A percentile compares a stretch with the other conserved stretches of the same genome.
phyloP scores from a whole-genome alignment of 2,113 vertebrate genomes.

The Hippopotamus amphibius region DNA sequence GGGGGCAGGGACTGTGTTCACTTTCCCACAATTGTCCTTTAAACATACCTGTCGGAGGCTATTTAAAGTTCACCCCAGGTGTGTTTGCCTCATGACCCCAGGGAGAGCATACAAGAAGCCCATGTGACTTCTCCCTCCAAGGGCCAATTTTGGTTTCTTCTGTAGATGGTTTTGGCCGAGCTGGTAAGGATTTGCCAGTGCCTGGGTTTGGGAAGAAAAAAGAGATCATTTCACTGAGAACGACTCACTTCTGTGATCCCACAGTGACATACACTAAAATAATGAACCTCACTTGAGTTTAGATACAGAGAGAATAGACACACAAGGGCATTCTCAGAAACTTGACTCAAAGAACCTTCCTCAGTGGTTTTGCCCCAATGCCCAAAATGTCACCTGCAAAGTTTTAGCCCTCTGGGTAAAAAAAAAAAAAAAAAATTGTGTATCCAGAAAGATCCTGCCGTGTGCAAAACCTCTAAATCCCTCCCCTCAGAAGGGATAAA shows the following conservation, averaged over 20 bases:
- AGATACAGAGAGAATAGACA: neutral
- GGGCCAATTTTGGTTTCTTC: neutral
- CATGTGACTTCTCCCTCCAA: neutral
- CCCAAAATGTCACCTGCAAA: neutral
- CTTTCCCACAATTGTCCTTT: neutral
- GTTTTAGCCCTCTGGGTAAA: neutral
- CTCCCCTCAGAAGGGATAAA: constrained; percentile 61
- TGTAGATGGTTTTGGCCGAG: neutral
- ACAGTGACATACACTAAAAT: neutral
- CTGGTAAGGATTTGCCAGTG: neutral
- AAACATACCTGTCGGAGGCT: neutral
- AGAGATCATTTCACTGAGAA: neutral
- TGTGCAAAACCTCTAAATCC: neutral
- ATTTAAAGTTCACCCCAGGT: neutral
- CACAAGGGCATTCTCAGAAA: neutral
- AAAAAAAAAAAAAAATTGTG: neutral
- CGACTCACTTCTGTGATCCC: neutral
- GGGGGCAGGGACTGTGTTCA: neutral
- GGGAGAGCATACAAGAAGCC: neutral
- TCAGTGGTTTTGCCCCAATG: neutral
- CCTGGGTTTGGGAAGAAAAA: neutral
- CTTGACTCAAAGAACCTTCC: neutral
- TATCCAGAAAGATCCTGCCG: neutral
- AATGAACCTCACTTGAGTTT: neutral
- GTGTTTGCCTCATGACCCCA: neutral